Evolutionary conservation across 1,140 invertebrate genomes (phyloP).

Genomic region (Drosophila biarmipes): DNA sequence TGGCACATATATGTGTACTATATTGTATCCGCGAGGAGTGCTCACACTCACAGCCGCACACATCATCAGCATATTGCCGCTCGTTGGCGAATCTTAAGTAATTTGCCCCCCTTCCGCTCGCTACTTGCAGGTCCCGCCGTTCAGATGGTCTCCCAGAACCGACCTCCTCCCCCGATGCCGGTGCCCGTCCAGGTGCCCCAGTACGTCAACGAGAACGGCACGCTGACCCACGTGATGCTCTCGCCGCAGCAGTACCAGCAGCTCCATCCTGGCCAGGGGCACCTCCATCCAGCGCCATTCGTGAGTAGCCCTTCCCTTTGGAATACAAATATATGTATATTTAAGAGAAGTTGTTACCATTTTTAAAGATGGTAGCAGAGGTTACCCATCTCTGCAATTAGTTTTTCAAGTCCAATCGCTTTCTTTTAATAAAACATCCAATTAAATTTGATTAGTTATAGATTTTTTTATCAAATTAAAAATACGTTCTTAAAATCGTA

Average conservation of each 20-base stretch:
- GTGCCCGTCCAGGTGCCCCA: conserved; percentile 95
- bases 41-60: conserved; percentile 5
- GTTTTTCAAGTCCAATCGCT: too few species aligned
- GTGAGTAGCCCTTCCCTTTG: conserved; percentile 48
- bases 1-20: conserved; percentile 1
- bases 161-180: conserved; percentile 93
- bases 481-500: too few species aligned
- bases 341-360: too few species aligned
- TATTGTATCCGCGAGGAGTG: conserved; percentile 21
- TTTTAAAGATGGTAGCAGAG: too few species aligned
- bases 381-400: too few species aligned
- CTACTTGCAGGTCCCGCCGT: conserved; percentile 88
- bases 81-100: conserved; percentile 30
- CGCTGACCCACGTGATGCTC: conserved; percentile 93
- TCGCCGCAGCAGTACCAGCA: conserved; percentile 90
- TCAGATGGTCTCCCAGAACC: conserved; percentile 92
- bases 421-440: too few species aligned
- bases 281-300: conserved; percentile 80
- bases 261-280: conserved; percentile 85
- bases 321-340: too few species aligned
- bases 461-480: too few species aligned
- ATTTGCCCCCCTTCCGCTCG: conserved; percentile 14
- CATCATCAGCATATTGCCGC: conserved; percentile 56
- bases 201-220: conserved; percentile 94
- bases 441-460: too few species aligned